Conservation (phyloP, 2,113 vertebrate species). For the Phodopus roborovskii region DNA sequence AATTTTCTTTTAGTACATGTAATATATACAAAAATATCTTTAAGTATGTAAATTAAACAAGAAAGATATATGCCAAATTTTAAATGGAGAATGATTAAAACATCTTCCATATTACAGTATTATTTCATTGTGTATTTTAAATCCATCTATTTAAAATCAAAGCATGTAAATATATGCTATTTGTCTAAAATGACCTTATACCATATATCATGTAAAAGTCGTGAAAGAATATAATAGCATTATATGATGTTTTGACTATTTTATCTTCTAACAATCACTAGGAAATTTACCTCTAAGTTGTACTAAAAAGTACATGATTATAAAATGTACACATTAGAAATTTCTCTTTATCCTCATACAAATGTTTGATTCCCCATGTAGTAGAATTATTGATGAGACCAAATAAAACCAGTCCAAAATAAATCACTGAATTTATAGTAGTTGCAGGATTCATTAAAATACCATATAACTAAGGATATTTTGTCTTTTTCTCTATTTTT, state of each 20-base stretch:
- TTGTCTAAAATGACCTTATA: not conserved
- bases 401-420: not conserved
- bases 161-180: not conserved
- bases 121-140: not conserved
- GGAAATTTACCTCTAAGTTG: not conserved
- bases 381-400: accelerated
- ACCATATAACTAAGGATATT: not conserved
- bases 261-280: not conserved
- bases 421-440: not conserved
- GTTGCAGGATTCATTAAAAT: not conserved
- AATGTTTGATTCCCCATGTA: not conserved
- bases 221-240: not conserved
- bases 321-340: not conserved
- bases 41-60: not conserved
- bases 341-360: not conserved
- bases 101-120: not conserved
- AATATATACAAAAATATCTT: not conserved
- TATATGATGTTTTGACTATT: not conserved
- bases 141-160: not conserved
- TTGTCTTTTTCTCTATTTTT: too few relatives aligned
- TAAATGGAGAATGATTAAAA: not conserved
- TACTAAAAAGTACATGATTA: not conserved
- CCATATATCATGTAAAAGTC: not conserved
- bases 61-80: not conserved
- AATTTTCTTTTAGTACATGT: not conserved